Evolutionary conservation across 2,113 vertebrate genomes (phyloP).

Genomic region (Glaucidium brasilianum): DNA sequence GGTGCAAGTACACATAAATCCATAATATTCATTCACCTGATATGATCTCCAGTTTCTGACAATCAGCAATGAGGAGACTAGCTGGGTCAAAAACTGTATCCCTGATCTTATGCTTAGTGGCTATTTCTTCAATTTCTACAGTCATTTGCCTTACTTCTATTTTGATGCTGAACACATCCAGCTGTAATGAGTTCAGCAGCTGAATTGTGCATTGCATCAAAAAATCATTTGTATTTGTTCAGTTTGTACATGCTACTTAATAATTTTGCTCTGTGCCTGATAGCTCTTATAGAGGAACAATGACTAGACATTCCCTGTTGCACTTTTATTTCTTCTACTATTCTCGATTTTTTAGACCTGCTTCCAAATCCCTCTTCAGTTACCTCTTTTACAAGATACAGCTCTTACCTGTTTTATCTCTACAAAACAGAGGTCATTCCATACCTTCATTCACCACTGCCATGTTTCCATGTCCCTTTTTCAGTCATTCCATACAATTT

Average conservation of each 20-base stretch:
- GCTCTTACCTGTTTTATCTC: neutral
- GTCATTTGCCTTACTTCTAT: neutral
- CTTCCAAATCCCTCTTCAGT: neutral
- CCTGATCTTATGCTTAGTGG: neutral
- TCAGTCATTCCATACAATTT: neutral
- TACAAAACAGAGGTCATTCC: neutral
- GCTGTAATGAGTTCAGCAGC: neutral
- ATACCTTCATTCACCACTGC: neutral
- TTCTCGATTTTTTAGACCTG: fast-evolving
- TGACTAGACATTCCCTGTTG: neutral
- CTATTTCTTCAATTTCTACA: neutral
- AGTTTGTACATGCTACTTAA: neutral
- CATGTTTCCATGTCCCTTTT: neutral
- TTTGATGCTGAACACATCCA: neutral
- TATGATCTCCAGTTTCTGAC: neutral
- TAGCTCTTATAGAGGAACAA: neutral
- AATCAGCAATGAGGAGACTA: neutral
- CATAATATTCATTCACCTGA: neutral
- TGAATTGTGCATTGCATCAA: neutral
- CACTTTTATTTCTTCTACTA: neutral
- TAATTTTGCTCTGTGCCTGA: neutral
- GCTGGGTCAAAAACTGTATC: neutral
- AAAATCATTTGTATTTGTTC: neutral
- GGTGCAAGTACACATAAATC: neutral
- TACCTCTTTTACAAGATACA: neutral